Base-by-base conservation (phyloP, 2,888 invertebrate genomes). In the Hyppa rectilinea region DNA sequence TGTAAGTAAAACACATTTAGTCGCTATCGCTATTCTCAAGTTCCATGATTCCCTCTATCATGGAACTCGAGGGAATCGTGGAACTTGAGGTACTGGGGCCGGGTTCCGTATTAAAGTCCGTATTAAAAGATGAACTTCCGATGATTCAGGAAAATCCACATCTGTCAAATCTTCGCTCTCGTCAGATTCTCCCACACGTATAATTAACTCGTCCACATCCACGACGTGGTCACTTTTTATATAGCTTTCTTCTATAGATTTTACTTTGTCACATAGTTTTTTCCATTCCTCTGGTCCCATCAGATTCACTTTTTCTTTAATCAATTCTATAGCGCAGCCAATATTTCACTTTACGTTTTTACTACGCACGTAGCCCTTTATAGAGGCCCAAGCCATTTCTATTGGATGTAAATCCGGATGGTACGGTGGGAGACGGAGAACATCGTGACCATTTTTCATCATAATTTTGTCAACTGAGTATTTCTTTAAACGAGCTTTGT, bases 241-340 rank as follows among this genome's bases (percentile, higher is more conserved):
- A 66, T 69, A 71, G 50, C 58, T 60, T 40, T 66, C 70, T 53
- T 79, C 77, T n/a, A 80, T 67, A 26, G 66, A 17, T 68, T 78
- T 76, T 4, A 78, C 72, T 55, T 82, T 82, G 29, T 69, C 40
- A 45, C 81, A 80, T 31, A 83, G 62, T 45, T 52, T 66, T n/a
- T 58, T 63, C 83, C 85, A 84, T 34, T 83, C 78, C 34, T 17
- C 3, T 23, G 64, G 61, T 12, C 76, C 81, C 71, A 81, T 84
- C 45, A 60, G 23, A n/a, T 38, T 34, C 10, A 77, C 76, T 70
- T 84, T 83, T 66, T 78, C 78, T 47, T 78, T 75, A 0, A 84
- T 50, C n/a, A n/a, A n/a, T n/a, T n/a, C n/a, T n/a, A n/a, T n/a
- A n/a, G n/a, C n/a, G n/a, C n/a, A n/a, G n/a, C n/a, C n/a, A n/a